Evolutionary conservation across 2,797 vertebrate genomes (phyloP).

Genomic region (Gadopsis bispinosus): DNA sequence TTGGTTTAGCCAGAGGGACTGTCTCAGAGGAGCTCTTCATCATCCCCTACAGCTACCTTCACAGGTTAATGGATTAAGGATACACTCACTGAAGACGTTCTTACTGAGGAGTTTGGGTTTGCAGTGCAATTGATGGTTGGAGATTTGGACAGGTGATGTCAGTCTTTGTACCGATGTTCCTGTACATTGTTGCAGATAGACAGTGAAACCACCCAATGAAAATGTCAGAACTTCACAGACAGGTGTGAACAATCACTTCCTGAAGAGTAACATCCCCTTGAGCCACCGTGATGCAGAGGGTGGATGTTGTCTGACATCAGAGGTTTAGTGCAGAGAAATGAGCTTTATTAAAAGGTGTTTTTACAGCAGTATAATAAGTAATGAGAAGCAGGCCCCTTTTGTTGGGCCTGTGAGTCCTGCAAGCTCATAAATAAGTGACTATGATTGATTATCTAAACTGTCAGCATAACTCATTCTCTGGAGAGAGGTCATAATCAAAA

Average conservation of each 20-base stretch:
- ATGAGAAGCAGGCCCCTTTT: background rate
- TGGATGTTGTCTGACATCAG: slow-evolving; percentile 14
- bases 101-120: slow-evolving; percentile 29
- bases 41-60: slow-evolving; percentile 46
- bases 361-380: background rate
- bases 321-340: slow-evolving; percentile 16
- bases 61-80: slow-evolving; percentile 64
- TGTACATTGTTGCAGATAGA: background rate
- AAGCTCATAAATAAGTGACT: slow-evolving; percentile 26
- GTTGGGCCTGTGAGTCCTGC: slow-evolving; percentile 1
- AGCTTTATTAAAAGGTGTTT: slow-evolving; percentile 16
- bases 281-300: background rate
- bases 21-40: slow-evolving; percentile 56
- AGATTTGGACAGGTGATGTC: slow-evolving; percentile 23
- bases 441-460: slow-evolving; percentile 54
- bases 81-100: slow-evolving; percentile 32
- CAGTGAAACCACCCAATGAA: slow-evolving; percentile 19
- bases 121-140: slow-evolving; percentile 16
- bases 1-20: slow-evolving; percentile 46
- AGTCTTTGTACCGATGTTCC: background rate
- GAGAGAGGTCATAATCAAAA: slow-evolving; percentile 43
- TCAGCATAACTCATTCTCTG: slow-evolving; percentile 21
- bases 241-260: slow-evolving; percentile 20
- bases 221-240: slow-evolving; percentile 28
- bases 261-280: slow-evolving; percentile 9